Evolutionary conservation across 2,797 vertebrate genomes (phyloP).

Genomic region (Hypotaenidia okinawae): DNA sequence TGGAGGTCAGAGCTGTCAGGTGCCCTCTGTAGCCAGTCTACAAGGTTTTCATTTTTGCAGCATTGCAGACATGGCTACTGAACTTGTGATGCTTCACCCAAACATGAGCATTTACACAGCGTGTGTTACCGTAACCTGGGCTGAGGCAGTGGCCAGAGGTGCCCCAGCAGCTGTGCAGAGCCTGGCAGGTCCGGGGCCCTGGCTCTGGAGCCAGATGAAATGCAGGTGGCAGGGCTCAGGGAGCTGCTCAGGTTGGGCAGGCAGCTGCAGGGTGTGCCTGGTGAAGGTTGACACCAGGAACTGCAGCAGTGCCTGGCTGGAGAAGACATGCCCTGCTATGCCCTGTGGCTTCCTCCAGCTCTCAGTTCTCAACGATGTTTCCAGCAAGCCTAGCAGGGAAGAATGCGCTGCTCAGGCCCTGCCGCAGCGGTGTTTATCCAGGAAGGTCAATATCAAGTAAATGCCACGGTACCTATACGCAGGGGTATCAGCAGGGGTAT

Average conservation of each 20-base stretch:
- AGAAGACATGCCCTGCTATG: neutral
- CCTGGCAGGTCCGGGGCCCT: neutral
- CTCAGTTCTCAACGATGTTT: neutral
- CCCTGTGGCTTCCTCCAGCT: neutral
- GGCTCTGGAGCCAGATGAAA: neutral
- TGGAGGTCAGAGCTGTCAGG: neutral
- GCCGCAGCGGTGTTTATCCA: neutral
- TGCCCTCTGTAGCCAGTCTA: neutral
- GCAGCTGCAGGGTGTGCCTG: neutral
- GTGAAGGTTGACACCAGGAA: neutral
- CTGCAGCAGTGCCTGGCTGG: neutral
- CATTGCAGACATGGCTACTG: accelerated
- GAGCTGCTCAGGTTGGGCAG: neutral
- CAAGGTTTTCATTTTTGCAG: neutral
- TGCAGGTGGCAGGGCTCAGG: neutral
- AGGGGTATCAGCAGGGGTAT: neutral
- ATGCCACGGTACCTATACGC: neutral
- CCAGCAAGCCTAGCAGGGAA: neutral
- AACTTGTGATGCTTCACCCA: neutral
- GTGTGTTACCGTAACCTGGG: neutral
- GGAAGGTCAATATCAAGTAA: neutral
- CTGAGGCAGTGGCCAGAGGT: neutral
- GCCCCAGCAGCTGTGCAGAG: neutral
- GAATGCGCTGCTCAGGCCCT: neutral
- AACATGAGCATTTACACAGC: neutral